Base-by-base conservation (phyloP, 2,113 vertebrate species). In the Gavia stellata region DNA sequence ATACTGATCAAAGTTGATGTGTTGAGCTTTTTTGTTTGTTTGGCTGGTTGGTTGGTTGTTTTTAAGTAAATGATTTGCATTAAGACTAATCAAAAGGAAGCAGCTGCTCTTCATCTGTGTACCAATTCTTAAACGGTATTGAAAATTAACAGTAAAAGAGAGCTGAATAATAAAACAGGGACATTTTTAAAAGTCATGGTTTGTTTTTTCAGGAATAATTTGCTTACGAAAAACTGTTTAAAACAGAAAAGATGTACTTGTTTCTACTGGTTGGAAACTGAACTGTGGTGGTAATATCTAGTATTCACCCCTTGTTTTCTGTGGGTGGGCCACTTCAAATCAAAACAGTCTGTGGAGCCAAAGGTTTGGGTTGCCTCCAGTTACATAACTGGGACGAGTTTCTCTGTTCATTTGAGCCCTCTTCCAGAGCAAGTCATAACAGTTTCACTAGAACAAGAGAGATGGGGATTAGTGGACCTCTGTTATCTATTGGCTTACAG, bases 11-110 rank as follows among this genome's bases (percentile, higher is more conserved):
- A 74, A 78, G 21, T 9, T 75, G 40, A 47, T 6, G 4, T 33
- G 13, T 4, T 56, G 15, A 20, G 0, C 0, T 3, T 33, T n/a
- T 44, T 47, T 8, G 3, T 44, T 72, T 53, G 8, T 12, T 50
- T 75, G 3, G 20, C 77, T 83, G 5, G 17, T 86, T 85, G 3
- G 20, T 81, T 83, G 5, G 17, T 86, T 85, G 5, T 17, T 78
- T 73, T 19, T 47, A 73, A 81, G 40, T 53, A 91, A 71, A 63
- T 65, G 2, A 61, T 6, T 59, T 71, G 9, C 15, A 56, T 89
- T 71, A 82, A 59, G 34, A n/a, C 1, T 12, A 82, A 85, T 67
- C 14, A 61, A 93, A 81, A 80, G 52, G 52, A 66, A 63, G 20
- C 8, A 59, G 6, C 16, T 79, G 10, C 8, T 77, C 18, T 74